Percentiles rank a stretch among this genome's conserved stretches.
These are phyloP conservation scores for Priocnemis perturbator DNA, from an alignment of 2,888 invertebrate species.

Conservation along the genomic window DNA sequence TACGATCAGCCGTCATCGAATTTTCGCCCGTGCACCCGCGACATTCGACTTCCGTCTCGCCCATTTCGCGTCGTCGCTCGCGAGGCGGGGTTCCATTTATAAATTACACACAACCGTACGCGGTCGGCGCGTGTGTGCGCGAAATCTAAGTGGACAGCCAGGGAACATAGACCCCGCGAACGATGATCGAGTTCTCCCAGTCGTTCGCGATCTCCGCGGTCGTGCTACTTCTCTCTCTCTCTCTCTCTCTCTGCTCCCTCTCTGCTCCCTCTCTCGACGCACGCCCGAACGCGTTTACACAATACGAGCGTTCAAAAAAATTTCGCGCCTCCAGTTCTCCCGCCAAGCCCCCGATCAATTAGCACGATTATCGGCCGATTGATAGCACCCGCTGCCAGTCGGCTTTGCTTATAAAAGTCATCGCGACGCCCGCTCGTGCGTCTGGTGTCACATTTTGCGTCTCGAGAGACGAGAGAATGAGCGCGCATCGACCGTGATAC, in stretches of 20 bases:
- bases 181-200: conserved; percentile 40
- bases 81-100: conserved; percentile 59
- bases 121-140: conserved; percentile 28
- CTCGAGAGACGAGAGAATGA: too few species aligned
- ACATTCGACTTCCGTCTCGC: too few species aligned
- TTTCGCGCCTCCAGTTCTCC: too few species aligned
- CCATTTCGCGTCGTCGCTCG: conserved; percentile 26
- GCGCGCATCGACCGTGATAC: too few species aligned
- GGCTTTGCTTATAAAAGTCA: too few species aligned
- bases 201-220: conserved; percentile 36
- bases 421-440: too few species aligned
- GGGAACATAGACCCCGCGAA: conserved; percentile 26
- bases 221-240: conserved; percentile 10
- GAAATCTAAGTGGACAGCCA: conserved; percentile 37
- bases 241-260: neutral
- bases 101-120: conserved; percentile 47
- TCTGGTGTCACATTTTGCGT: too few species aligned
- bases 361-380: too few species aligned
- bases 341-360: neutral
- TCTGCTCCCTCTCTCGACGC: neutral
- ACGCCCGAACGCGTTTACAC: neutral
- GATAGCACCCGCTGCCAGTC: too few species aligned
- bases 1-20: too few species aligned
- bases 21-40: too few species aligned
- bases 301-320: neutral